Conservation (phyloP, 2,113 vertebrate genomes). For the Melanerpes formicivorus region DNA sequence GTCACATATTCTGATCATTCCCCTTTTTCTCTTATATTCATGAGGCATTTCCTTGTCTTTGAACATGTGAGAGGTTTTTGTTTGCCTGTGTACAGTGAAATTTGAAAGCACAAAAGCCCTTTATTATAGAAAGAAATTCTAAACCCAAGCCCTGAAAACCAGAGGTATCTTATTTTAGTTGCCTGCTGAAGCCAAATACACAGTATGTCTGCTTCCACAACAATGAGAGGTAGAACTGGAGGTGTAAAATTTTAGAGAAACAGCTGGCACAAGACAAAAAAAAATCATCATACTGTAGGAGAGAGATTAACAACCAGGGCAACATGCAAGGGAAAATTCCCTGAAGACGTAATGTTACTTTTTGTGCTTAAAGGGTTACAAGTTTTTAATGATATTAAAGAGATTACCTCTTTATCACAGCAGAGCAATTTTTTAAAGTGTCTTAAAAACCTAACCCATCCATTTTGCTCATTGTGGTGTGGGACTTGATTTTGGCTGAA, state of each 20-base stretch:
- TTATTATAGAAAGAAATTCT: constrained; percentile 51
- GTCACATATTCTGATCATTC: constrained; percentile 22
- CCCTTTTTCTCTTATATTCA: constrained; percentile 52
- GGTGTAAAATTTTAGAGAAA: neutral
- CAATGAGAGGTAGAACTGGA: neutral
- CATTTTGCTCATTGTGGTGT: neutral
- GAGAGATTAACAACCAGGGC: neutral
- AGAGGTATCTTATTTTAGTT: constrained; percentile 9
- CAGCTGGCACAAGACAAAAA: neutral
- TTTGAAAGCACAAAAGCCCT: constrained; percentile 55
- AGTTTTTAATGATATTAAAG: neutral
- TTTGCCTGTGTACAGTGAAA: constrained; percentile 58
- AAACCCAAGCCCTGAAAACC: constrained; percentile 21
- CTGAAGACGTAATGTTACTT: neutral
- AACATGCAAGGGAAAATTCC: neutral
- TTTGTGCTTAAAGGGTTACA: neutral
- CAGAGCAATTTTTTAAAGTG: neutral
- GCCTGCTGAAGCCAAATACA: neutral
- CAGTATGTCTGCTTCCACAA: neutral
- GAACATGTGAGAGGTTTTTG: constrained; percentile 64
- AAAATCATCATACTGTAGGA: neutral
- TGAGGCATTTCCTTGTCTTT: constrained; percentile 61
- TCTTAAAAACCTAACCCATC: neutral
- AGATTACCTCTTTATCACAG: neutral
- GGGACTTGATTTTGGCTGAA: neutral